Base-by-base conservation (phyloP, 1,140 invertebrate genomes). In the Drosophila kanapiae region DNA sequence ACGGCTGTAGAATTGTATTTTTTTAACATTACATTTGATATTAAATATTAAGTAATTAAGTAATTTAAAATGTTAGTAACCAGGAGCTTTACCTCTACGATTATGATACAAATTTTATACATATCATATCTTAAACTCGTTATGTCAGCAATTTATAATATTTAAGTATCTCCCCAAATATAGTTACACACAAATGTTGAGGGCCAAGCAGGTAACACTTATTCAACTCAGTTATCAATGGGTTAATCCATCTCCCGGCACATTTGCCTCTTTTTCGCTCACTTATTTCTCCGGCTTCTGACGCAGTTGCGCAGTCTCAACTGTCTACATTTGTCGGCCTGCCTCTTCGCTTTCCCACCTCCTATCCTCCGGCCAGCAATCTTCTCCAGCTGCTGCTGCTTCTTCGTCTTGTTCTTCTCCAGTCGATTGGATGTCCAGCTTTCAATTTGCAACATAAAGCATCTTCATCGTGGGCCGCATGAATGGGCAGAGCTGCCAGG, bases 371-470 rank as follows among this genome's bases (percentile, higher is more conserved):
- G 37, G 57, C 63, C 63, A 5, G 33, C 60, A 54, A 56, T 67
- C 59, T 43, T 33, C 58, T 37, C 42, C 59, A 35, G 35, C 63
- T 43, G 18, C 51, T 33, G 18, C 62, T 35, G 16, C 54, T 35
- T 59, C 70, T 59, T 47, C 40, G 56, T 61, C 56, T 78, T 78
- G 62, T 77, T 76, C 75, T 78, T 61, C 75, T 59, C 38, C 78
- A 87, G 83, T 86, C 81, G 85, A 90, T 88, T 88, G 85, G 85
- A 90, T 83, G 85, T 88, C 85, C 85, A 88, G 85, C 85, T 90
- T 90, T 90, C 85, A 90, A 90, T 90, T 90, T 90, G 85, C 85
- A 90, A 85, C 85, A 90, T 90, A 88, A 88, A 88, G 85, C 85
- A 90, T 91, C 85, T 90, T 90, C 85, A 90, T 90, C 85, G 85